Conservation (phyloP, 2,888 invertebrate genomes). For the Sthenelais limicola region DNA sequence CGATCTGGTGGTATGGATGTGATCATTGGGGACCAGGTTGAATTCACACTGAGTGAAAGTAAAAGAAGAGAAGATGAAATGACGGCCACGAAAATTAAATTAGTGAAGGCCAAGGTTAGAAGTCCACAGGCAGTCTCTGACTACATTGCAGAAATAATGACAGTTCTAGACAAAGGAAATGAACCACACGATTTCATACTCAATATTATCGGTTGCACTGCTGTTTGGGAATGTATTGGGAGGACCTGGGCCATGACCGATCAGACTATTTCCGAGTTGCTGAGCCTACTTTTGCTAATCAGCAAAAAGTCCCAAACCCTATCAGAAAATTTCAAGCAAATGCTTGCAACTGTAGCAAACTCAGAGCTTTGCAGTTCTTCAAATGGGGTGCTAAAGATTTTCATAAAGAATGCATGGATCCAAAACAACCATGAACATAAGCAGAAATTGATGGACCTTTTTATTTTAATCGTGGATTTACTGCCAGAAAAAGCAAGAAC, state of each 20-base stretch:
- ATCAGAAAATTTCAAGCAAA: background rate
- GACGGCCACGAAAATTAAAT: background rate
- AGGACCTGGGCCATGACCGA: background rate
- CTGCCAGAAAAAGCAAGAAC: no score
- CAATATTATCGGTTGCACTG: background rate
- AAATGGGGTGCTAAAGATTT: background rate
- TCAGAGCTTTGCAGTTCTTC: background rate
- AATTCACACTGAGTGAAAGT: constrained; percentile 7
- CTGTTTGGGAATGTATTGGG: constrained; percentile 13
- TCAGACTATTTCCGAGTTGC: background rate
- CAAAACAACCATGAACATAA: background rate
- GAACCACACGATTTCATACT: background rate
- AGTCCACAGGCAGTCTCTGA: background rate
- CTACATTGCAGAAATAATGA: background rate
- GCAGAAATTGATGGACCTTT: no score
- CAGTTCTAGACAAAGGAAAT: background rate
- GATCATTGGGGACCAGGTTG: background rate
- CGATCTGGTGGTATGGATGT: constrained; percentile 1
- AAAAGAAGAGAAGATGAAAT: background rate
- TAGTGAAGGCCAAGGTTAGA: background rate
- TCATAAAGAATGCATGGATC: background rate
- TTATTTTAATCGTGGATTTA: no score
- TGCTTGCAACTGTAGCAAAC: background rate
- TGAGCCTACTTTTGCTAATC: background rate
- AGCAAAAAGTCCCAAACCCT: background rate